phyloP scores from a whole-genome alignment of 2,888 invertebrate species.

The Pimpla rufipes region DNA sequence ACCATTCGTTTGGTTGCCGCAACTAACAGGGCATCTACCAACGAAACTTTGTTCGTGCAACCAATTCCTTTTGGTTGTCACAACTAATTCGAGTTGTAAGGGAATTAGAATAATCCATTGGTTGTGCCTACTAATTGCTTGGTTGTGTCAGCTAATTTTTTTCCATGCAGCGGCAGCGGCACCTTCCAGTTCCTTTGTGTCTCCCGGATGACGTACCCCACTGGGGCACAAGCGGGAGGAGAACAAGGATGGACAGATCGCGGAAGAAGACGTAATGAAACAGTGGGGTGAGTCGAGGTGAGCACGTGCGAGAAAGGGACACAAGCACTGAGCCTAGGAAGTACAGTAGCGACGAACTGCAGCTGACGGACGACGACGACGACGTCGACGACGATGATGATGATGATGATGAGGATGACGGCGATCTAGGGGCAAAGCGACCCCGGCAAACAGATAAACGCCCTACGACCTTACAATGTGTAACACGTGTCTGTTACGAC shows the following conservation, averaged over 20 bases:
- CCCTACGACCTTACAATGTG: constrained; percentile 58
- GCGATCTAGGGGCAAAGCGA: constrained; percentile 42
- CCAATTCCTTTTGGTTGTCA: too few relatives aligned
- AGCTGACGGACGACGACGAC: constrained; percentile 63
- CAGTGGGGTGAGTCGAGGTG: constrained; percentile 1
- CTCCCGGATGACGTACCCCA: constrained; percentile 52
- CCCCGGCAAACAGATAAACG: constrained; percentile 46
- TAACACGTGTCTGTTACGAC: constrained; percentile 84
- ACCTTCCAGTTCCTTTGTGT: too few relatives aligned
- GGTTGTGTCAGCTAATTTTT: too few relatives aligned
- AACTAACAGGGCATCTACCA: too few relatives aligned
- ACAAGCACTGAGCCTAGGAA: constrained; percentile 15
- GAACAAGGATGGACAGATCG: constrained; percentile 49
- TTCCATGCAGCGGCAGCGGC: too few relatives aligned
- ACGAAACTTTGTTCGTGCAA: too few relatives aligned
- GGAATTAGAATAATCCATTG: too few relatives aligned
- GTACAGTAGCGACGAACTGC: constrained; percentile 36
- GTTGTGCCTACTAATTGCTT: too few relatives aligned
- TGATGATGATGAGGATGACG: constrained; percentile 61
- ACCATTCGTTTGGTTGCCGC: too few relatives aligned
- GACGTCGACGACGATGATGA: constrained; percentile 43
- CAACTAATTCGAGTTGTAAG: too few relatives aligned
- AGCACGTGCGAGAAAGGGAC: constrained; percentile 46
- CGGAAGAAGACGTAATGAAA: constrained; percentile 49
- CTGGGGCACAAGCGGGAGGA: constrained; percentile 59